Evolutionary conservation across 92 coral and sea anemone species (phyloP).

Genomic region (Palythoa grandiflora): DNA sequence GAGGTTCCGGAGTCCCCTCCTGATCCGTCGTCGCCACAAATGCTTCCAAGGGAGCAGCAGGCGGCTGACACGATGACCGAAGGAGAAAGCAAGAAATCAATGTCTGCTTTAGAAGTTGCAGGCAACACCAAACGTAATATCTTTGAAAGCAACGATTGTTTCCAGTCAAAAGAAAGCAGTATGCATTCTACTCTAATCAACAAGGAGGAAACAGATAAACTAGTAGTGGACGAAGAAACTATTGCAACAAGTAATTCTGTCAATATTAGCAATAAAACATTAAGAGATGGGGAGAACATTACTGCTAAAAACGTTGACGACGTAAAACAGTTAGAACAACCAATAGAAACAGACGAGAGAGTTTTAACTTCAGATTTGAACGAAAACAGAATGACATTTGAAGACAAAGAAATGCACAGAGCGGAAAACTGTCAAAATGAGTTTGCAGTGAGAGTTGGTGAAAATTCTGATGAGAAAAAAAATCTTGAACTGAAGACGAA

Average conservation of each 20-base stretch:
- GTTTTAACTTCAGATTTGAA: background rate
- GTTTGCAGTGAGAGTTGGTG: background rate
- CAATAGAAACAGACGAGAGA: background rate
- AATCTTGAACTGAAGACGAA: background rate
- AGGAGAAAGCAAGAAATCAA: background rate
- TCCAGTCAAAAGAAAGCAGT: background rate
- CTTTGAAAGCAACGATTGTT: background rate
- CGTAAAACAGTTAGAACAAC: background rate
- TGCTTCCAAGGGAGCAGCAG: background rate
- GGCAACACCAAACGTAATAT: background rate
- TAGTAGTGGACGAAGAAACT: background rate
- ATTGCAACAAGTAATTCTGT: background rate
- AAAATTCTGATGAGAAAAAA: background rate
- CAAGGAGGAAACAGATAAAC: background rate
- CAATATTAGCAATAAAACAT: background rate
- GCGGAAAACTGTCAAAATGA: background rate
- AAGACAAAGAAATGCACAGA: background rate
- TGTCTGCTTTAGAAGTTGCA: background rate
- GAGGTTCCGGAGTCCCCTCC: conserved; percentile 73
- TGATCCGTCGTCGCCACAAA: conserved; percentile 66
- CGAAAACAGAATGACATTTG: background rate
- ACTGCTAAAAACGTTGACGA: background rate
- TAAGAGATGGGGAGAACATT: background rate
- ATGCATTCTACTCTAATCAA: background rate
- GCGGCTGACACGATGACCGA: background rate